Conservation (phyloP, 2,888 invertebrate genomes). For the Timema podura region DNA sequence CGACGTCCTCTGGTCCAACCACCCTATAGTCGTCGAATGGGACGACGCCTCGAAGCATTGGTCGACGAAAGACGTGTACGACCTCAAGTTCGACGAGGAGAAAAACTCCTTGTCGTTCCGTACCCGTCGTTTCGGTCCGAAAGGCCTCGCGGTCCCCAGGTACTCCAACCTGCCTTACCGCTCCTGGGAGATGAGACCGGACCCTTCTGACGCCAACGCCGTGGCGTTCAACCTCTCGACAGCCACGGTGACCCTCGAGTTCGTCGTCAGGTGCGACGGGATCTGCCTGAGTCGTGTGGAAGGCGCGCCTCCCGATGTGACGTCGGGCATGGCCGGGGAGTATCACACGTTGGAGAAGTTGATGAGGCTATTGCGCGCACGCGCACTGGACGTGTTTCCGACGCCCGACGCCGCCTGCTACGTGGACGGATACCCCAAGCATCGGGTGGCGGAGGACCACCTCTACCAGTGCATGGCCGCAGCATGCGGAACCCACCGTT, state of each 20-base stretch:
- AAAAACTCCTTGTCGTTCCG: slow-evolving; percentile 49
- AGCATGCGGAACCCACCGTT: slow-evolving; percentile 66
- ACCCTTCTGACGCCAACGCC: slow-evolving; percentile 43
- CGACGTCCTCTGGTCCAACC: slow-evolving; percentile 71
- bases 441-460: slow-evolving; percentile 69
- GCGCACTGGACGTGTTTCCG: slow-evolving; percentile 80
- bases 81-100: slow-evolving; percentile 79
- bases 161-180: slow-evolving; percentile 81
- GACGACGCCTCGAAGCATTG: slow-evolving; percentile 62
- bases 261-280: slow-evolving; percentile 34
- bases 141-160: slow-evolving; percentile 67
- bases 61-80: slow-evolving; percentile 69
- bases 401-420: slow-evolving; percentile 62
- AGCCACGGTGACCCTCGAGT: background rate
- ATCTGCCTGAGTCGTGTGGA: background rate
- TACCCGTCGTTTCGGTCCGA: slow-evolving; percentile 59
- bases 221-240: background rate
- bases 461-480: slow-evolving; percentile 75
- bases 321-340: background rate
- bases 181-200: slow-evolving; percentile 77
- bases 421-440: slow-evolving; percentile 54
- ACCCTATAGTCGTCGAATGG: slow-evolving; percentile 65
- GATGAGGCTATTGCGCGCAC: slow-evolving; percentile 51
- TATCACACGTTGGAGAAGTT: background rate
- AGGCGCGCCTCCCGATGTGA: background rate